Evolutionary conservation across 2,888 invertebrate species (phyloP).

Genomic region (Lamellibrachia satsuma): DNA sequence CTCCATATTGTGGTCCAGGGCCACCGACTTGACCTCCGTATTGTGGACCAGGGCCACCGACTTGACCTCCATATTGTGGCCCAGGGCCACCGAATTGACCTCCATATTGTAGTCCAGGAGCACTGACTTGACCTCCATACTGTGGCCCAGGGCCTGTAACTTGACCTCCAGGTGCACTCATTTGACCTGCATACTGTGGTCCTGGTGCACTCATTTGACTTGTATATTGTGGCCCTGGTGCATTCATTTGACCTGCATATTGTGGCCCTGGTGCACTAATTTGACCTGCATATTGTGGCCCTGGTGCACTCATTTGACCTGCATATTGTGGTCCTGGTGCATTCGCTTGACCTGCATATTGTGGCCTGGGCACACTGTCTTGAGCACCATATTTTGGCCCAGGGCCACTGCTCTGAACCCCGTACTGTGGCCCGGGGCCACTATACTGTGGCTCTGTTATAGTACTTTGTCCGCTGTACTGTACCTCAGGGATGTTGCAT

Average conservation of each 20-base stretch:
- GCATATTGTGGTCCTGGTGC: neutral
- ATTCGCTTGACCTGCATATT: neutral
- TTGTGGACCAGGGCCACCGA: neutral
- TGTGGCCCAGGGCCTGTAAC: neutral
- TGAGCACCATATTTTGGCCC: constrained; percentile 12
- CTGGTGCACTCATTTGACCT: neutral
- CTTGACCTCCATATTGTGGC: neutral
- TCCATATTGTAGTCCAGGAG: neutral
- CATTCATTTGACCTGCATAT: neutral
- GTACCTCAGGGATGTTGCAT: neutral
- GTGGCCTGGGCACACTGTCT: neutral
- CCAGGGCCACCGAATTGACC: neutral
- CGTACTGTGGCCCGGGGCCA: neutral
- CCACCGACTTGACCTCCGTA: neutral
- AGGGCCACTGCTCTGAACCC: neutral
- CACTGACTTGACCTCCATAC: neutral
- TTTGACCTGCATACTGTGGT: neutral
- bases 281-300: neutral
- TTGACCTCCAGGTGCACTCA: neutral
- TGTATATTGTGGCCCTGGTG: neutral
- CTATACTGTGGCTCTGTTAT: neutral
- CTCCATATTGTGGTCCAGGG: constrained; percentile 1
- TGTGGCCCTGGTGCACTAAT: neutral
- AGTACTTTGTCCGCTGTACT: neutral
- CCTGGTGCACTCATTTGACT: neutral